These are phyloP conservation scores for Rhagonycha lutea DNA, from an alignment of 2,888 invertebrate genomes.

Conservation along the genomic window DNA sequence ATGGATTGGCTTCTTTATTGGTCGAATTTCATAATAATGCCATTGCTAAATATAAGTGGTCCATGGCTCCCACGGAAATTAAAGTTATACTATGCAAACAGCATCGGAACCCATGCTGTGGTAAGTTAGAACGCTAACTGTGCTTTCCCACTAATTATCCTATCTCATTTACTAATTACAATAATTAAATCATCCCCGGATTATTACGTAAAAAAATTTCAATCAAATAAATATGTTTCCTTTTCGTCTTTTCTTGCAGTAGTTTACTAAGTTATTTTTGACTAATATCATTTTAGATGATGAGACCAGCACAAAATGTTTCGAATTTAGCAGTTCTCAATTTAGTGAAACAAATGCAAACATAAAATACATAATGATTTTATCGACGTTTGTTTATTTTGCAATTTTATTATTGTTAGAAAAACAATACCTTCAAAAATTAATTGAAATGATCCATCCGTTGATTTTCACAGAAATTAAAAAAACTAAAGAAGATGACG, in stretches of 20 bases:
- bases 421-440: background rate
- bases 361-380: background rate
- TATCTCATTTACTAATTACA: too few relatives aligned
- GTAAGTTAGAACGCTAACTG: background rate
- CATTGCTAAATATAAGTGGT: background rate
- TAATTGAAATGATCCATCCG: background rate
- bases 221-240: too few relatives aligned
- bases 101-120: background rate
- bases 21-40: background rate
- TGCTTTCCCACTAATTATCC: background rate
- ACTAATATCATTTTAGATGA: background rate
- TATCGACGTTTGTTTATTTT: background rate
- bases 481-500: conserved; percentile 28
- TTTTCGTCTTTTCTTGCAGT: background rate
- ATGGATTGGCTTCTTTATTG: background rate
- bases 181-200: too few relatives aligned
- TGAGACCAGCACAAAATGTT: background rate
- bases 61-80: background rate
- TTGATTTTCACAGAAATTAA: background rate
- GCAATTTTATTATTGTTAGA: background rate
- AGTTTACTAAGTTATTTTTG: background rate
- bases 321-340: too few relatives aligned
- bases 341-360: too few relatives aligned
- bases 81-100: background rate
- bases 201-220: too few relatives aligned